phyloP scores from a whole-genome alignment of 2,797 vertebrate genomes.

The Sebastiscus tertius region DNA sequence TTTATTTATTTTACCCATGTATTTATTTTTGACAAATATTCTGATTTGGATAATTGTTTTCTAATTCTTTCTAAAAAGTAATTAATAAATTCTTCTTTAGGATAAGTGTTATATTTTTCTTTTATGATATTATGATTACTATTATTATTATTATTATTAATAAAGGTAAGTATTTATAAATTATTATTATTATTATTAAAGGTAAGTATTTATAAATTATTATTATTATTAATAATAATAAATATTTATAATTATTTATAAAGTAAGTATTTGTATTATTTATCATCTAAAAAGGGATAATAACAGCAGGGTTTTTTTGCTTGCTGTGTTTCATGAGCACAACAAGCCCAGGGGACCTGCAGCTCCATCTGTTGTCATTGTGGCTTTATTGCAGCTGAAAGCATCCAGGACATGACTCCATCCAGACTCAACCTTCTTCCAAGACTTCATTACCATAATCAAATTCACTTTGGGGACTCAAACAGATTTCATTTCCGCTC shows the following conservation, averaged over 20 bases:
- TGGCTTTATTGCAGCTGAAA: slow-evolving; percentile 79
- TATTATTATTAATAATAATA: too few species aligned
- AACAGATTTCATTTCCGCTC: slow-evolving; percentile 59
- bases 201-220: too few species aligned
- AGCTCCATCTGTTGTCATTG: slow-evolving; percentile 83
- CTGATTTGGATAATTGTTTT: background rate
- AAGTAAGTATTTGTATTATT: background rate
- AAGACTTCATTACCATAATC: slow-evolving; percentile 83
- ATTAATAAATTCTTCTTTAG: background rate
- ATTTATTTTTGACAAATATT: background rate
- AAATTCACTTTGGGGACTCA: slow-evolving; percentile 72
- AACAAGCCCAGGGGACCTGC: slow-evolving; percentile 69
- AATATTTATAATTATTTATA: background rate
- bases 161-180: too few species aligned
- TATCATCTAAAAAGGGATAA: slow-evolving; percentile 1
- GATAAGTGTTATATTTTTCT: background rate
- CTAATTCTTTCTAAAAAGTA: background rate
- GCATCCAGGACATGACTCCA: slow-evolving; percentile 80
- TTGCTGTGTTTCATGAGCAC: slow-evolving; percentile 53
- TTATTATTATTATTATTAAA: too few species aligned
- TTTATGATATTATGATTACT: background rate
- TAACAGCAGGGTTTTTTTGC: slow-evolving; percentile 22
- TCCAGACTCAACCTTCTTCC: slow-evolving; percentile 68
- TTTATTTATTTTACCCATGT: background rate
- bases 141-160: background rate